Evolutionary conservation across 92 coral and sea anemone species (phyloP).

Genomic region (Paramuricea clavata): DNA sequence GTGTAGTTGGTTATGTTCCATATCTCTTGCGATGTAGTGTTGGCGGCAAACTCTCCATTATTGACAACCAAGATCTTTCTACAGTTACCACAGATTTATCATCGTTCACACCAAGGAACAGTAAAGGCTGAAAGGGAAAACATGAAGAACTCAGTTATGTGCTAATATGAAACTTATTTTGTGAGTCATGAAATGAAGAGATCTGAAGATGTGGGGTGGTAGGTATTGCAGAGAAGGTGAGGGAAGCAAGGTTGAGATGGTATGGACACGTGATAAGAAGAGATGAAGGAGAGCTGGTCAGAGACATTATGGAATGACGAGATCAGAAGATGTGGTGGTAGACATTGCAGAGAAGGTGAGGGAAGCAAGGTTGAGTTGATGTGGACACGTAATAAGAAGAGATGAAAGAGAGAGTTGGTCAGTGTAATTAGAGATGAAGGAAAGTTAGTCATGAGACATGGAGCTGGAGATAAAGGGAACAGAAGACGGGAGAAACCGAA

Average conservation of each 20-base stretch:
- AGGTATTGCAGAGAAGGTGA: not conserved
- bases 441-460: not conserved
- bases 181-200: not conserved
- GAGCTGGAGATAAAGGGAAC: too few relatives aligned
- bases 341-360: not conserved
- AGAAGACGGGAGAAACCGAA: not conserved
- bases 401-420: not conserved
- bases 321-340: not conserved
- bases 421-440: not conserved
- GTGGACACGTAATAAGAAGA: not conserved
- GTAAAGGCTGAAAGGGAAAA: constrained; percentile 61
- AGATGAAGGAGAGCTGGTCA: not conserved
- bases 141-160: not conserved
- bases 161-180: too few relatives aligned
- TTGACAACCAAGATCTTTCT: constrained; percentile 88
- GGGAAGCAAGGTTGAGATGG: not conserved
- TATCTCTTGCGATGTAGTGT: constrained; percentile 87
- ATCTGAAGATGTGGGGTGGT: not conserved
- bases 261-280: not conserved
- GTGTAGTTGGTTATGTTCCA: constrained; percentile 69
- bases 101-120: constrained; percentile 74
- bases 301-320: too few relatives aligned
- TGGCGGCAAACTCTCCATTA: constrained; percentile 85
- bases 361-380: not conserved
- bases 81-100: constrained; percentile 85